Conservation (phyloP, 1,140 invertebrate genomes). For the Myzus persicae region DNA sequence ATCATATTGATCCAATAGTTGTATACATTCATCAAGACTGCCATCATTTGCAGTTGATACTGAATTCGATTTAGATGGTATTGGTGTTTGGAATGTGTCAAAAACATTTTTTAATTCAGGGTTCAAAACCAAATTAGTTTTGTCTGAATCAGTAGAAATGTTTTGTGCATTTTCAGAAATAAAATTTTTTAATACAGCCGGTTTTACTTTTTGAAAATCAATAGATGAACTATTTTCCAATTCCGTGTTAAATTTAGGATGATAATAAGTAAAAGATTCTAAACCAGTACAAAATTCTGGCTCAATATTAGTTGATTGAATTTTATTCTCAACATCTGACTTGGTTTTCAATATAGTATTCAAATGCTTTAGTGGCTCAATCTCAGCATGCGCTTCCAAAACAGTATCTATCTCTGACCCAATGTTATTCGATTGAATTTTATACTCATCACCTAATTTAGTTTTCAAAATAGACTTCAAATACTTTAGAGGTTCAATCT, state of each 20-base stretch:
- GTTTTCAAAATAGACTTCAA: constrained; percentile 39
- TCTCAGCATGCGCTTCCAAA: neutral
- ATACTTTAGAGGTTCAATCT: constrained; percentile 26
- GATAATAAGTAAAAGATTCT: neutral
- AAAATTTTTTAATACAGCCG: neutral
- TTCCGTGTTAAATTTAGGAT: too few relatives aligned
- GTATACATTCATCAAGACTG: constrained; percentile 24
- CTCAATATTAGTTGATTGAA: neutral
- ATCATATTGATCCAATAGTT: constrained; percentile 53
- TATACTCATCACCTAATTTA: constrained; percentile 9
- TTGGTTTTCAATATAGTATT: constrained; percentile 23
- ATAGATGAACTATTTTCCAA: too few relatives aligned
- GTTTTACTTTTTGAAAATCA: neutral
- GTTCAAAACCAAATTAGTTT: neutral
- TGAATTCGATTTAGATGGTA: neutral
- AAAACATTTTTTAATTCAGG: neutral
- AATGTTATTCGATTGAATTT: neutral
- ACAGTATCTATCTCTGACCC: neutral
- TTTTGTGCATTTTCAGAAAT: neutral
- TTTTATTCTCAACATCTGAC: neutral
- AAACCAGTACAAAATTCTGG: neutral
- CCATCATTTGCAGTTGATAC: neutral
- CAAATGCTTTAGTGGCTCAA: neutral
- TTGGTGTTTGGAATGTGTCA: neutral
- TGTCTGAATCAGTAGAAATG: neutral